These are phyloP conservation scores for Mastomys natalensis DNA, from an alignment of 2,113 vertebrate genomes.

Conservation along the genomic window DNA sequence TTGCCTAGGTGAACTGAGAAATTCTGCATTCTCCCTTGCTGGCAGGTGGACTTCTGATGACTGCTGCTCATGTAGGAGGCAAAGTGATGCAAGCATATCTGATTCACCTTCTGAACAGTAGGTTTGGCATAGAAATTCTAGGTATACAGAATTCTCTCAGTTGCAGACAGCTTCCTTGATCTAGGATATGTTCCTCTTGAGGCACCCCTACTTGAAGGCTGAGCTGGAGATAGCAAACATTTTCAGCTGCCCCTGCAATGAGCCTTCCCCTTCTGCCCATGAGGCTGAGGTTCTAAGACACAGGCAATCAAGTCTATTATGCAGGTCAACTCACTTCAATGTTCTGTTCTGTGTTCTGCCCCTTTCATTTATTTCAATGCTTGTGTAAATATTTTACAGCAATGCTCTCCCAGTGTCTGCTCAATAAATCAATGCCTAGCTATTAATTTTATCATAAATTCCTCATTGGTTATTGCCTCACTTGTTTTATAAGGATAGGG, in stretches of 20 bases:
- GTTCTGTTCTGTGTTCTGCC: not conserved
- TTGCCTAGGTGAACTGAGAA: not conserved
- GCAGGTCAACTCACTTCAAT: not conserved
- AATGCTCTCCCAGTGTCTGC: not conserved
- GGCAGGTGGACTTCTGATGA: not conserved
- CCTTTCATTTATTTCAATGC: not conserved
- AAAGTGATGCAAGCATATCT: not conserved
- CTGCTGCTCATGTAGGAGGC: not conserved
- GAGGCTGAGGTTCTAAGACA: not conserved
- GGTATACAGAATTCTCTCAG: not conserved
- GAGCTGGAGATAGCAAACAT: not conserved
- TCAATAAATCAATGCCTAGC: not conserved
- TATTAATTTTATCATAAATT: slow-evolving; percentile 4
- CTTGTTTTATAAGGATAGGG: not conserved
- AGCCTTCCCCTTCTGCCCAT: rapidly evolving
- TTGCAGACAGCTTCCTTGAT: not conserved
- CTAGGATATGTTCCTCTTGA: rapidly evolving
- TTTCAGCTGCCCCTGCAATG: not conserved
- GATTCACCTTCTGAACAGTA: not conserved
- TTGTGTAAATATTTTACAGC: not conserved
- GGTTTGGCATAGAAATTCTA: not conserved
- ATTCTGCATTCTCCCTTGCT: not conserved
- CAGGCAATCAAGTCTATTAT: not conserved
- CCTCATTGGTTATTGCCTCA: not conserved
- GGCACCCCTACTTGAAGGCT: not conserved